Evolutionary conservation across 35 echinoderm and acorn worm species (phyloP), one percentile per base, ranked within the genome.

Genomic region (Diadema setosum): DNA sequence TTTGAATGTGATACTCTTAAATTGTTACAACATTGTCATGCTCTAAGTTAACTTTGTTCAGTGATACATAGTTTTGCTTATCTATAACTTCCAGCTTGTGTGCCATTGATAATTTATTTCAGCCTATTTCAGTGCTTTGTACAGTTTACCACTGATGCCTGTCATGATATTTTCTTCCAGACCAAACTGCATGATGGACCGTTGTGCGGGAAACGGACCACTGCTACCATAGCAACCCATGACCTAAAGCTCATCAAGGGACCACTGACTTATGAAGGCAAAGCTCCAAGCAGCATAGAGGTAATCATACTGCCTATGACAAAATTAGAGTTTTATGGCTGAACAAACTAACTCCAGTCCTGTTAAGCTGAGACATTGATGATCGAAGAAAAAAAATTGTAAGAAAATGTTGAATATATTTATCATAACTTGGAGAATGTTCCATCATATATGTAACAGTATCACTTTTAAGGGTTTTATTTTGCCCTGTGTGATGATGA

Each of bases 171-270:
- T 46, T 18, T 34, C 60, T 84, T 91, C n/a, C 86, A 99, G 92
- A 99, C 92, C 5, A 91, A 90, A 20, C 78, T 99, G 29, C 96
- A 99, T 81, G 96, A 99, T 87, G 91, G 91, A 45, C 87, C 91
- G 12, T 48, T 99, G 15, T 94, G 96, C 82, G 86, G 46, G 5
- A 99, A 99, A 70, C 63, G 96, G 61, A 99, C 96, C 18, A 85
- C 65, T 23, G 96, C 96, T 40, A 99, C 96, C 34, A 99, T 99
- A 58, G 96, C 96, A 31, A 94, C 96, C 32, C 96, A 99, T 82
- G 92, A 95, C 59, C 67, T 92, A 35, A 60, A 56, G 12, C 70
- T 82, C 39, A 88, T 95, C 34, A 74, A 90, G 39, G 75, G 67
- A 44, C 96, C 96, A 15, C 61, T 99, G 30, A 56, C 80, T 6